phyloP scores from a whole-genome alignment of 2,888 invertebrate genomes.

The Microctonus aethiopoides region DNA sequence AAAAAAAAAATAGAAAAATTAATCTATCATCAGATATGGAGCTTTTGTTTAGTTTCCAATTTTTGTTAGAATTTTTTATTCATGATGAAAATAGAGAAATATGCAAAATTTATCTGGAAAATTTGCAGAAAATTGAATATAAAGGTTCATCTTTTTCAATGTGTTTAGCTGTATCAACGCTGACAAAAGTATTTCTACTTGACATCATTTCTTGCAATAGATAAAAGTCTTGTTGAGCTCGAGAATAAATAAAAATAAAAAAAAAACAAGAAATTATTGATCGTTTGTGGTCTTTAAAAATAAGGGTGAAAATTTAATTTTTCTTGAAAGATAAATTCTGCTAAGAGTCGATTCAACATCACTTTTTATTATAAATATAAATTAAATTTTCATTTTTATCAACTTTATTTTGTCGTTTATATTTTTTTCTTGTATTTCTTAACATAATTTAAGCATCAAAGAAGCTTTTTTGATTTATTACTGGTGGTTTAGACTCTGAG shows the following conservation, averaged over 20 bases:
- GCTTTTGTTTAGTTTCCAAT: not conserved
- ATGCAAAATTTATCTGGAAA: not conserved
- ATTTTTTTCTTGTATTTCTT: not conserved
- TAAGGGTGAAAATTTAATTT: not conserved
- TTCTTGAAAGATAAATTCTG: not conserved
- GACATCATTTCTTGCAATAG: constrained; percentile 1
- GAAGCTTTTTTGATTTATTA: not conserved
- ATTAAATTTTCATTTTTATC: not conserved
- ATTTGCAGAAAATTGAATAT: not conserved
- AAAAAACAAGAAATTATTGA: not conserved
- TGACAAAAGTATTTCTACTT: not conserved
- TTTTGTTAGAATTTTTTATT: not conserved
- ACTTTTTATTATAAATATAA: not conserved
- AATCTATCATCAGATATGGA: not conserved
- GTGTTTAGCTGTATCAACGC: not conserved
- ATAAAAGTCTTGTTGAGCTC: constrained; percentile 18
- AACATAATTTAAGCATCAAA: not conserved
- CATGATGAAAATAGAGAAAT: too few species aligned
- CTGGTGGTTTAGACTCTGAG: not conserved
- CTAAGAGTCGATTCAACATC: not conserved
- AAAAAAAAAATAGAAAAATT: not conserved
- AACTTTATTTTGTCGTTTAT: not conserved
- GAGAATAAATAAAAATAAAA: not conserved
- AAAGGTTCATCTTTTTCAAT: not conserved
- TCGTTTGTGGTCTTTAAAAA: not conserved